phyloP scores from a whole-genome alignment of 2,888 invertebrate genomes.

The Synergus gifuensis region DNA sequence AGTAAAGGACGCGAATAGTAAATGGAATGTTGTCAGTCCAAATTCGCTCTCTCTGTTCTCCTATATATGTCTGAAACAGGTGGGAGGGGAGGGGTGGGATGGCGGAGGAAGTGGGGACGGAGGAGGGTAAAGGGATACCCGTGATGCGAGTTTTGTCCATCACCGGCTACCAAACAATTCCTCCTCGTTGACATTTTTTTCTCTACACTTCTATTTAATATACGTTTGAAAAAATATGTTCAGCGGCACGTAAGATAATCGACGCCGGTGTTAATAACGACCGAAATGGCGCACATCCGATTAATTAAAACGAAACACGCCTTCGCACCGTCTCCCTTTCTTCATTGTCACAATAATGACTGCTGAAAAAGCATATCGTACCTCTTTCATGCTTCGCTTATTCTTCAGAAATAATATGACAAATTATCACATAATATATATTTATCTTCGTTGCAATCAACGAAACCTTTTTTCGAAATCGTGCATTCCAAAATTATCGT shows the following conservation, averaged over 20 bases:
- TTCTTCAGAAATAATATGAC: neutral
- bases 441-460: neutral
- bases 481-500: no score
- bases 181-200: constrained; percentile 69
- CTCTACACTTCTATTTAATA: constrained; percentile 69
- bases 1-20: constrained; percentile 52
- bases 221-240: constrained; percentile 76
- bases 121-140: constrained; percentile 53
- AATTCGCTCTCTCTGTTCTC: neutral
- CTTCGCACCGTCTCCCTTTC: constrained; percentile 46
- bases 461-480: neutral
- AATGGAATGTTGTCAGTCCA: constrained; percentile 46
- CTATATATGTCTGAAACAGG: constrained; percentile 14
- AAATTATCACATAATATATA: neutral
- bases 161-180: constrained; percentile 70
- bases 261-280: constrained; percentile 62
- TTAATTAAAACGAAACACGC: constrained; percentile 72
- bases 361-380: neutral
- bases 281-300: constrained; percentile 70
- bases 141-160: constrained; percentile 72
- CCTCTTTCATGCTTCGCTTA: neutral
- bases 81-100: no score
- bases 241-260: constrained; percentile 75
- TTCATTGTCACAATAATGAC: constrained; percentile 23
- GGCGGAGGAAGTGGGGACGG: no score